Conservation (phyloP, 2,888 invertebrate species). For the Polydrusus pterygomalis region DNA sequence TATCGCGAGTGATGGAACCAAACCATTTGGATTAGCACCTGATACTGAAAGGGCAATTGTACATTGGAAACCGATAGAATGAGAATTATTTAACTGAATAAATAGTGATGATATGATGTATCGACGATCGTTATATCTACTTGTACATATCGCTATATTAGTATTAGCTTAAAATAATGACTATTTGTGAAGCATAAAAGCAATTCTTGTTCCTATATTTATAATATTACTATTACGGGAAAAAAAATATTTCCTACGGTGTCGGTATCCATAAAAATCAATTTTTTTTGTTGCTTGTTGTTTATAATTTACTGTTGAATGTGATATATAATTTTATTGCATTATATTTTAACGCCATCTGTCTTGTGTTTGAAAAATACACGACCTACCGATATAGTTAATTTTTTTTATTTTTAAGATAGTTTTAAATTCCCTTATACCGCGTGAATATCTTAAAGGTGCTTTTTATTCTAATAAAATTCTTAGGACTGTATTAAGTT, state of each 20-base stretch:
- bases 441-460: background rate
- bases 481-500: too few relatives aligned
- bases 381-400: too few relatives aligned
- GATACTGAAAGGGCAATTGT: slow-evolving; percentile 86
- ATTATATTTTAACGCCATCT: too few relatives aligned
- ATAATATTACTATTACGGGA: background rate
- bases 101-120: background rate
- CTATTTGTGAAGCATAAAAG: background rate
- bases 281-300: too few relatives aligned
- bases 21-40: slow-evolving; percentile 84
- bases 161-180: background rate
- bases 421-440: too few relatives aligned
- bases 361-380: too few relatives aligned
- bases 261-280: too few relatives aligned
- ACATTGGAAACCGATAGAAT: slow-evolving; percentile 79
- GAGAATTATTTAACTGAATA: background rate
- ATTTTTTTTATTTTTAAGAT: too few relatives aligned
- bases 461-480: background rate
- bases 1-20: slow-evolving; percentile 80
- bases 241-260: too few relatives aligned
- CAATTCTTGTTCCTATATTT: slow-evolving; percentile 2
- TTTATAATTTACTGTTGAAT: too few relatives aligned
- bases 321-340: too few relatives aligned
- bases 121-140: background rate
- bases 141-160: background rate